phyloP scores from a whole-genome alignment of 2,797 vertebrate species.

The Sebastes iracundus region DNA sequence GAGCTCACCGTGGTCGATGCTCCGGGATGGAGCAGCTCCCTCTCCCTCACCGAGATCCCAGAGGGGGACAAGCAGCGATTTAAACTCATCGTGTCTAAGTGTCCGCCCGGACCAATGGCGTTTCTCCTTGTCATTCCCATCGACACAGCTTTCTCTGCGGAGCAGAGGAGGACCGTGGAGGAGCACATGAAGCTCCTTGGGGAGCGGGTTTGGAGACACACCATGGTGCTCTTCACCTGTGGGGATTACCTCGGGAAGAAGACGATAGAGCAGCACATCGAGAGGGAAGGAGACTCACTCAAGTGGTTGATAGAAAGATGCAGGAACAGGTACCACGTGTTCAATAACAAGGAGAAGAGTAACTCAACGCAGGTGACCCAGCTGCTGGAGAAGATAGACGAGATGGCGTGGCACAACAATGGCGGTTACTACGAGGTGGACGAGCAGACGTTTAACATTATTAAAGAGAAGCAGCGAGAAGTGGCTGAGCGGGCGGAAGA shows the following conservation, averaged over 20 bases:
- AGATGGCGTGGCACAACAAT: slow-evolving; percentile 34
- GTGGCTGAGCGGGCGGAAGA: slow-evolving; percentile 19
- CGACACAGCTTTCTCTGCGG: slow-evolving; percentile 43
- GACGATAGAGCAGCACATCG: slow-evolving; percentile 63
- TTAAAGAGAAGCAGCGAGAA: slow-evolving; percentile 28
- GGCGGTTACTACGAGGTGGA: slow-evolving; percentile 30
- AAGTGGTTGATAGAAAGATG: slow-evolving; percentile 56
- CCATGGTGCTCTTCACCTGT: slow-evolving; percentile 62
- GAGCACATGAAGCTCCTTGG: slow-evolving; percentile 61
- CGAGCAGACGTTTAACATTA: background rate
- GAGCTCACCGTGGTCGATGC: slow-evolving; percentile 50
- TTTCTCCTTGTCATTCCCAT: slow-evolving; percentile 56
- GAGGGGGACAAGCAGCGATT: slow-evolving; percentile 54
- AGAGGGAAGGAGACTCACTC: slow-evolving; percentile 59
- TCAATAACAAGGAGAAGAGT: slow-evolving; percentile 53
- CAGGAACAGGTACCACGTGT: slow-evolving; percentile 54
- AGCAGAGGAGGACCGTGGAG: slow-evolving; percentile 31
- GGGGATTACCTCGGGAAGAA: slow-evolving; percentile 47
- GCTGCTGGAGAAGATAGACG: slow-evolving; percentile 63
- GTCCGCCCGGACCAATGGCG: slow-evolving; percentile 47
- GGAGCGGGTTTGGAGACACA: slow-evolving; percentile 51
- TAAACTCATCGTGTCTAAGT: slow-evolving; percentile 38
- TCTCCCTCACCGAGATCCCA: slow-evolving; percentile 50
- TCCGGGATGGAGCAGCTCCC: slow-evolving; percentile 55
- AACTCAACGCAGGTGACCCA: slow-evolving; percentile 43